Evolutionary conservation across 2,797 vertebrate genomes (phyloP).

Genomic region (Hypotaenidia philippensis): DNA sequence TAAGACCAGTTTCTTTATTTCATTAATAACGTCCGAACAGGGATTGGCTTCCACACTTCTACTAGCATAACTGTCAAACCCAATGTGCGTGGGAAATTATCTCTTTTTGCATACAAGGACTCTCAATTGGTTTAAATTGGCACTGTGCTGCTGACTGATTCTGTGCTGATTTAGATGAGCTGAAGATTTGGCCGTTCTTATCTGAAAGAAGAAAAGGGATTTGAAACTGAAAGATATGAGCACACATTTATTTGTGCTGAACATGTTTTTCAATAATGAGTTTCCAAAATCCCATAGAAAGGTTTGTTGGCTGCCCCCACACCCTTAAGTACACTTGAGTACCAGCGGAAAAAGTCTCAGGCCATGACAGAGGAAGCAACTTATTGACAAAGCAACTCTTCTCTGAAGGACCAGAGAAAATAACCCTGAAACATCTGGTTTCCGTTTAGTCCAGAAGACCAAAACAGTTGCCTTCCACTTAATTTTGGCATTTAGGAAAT

Average conservation of each 20-base stretch:
- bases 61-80: neutral
- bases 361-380: neutral
- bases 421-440: slow-evolving; percentile 3
- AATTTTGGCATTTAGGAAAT: neutral
- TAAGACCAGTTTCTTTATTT: neutral
- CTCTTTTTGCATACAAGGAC: neutral
- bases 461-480: slow-evolving; percentile 26
- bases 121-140: neutral
- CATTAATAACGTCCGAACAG: neutral
- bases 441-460: neutral
- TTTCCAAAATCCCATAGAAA: neutral
- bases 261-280: neutral
- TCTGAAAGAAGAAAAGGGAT: neutral
- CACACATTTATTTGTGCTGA: neutral
- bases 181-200: neutral
- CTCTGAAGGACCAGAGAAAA: slow-evolving; percentile 37
- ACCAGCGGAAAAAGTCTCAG: neutral
- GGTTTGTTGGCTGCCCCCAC: neutral
- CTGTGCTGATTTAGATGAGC: neutral
- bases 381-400: neutral
- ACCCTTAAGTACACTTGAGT: neutral
- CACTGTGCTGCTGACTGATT: neutral
- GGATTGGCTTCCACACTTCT: neutral
- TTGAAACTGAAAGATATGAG: neutral
- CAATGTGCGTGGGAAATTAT: neutral